These are phyloP conservation scores for Tringa solitaria DNA, from an alignment of 2,113 vertebrate genomes.

Conservation along the genomic window DNA sequence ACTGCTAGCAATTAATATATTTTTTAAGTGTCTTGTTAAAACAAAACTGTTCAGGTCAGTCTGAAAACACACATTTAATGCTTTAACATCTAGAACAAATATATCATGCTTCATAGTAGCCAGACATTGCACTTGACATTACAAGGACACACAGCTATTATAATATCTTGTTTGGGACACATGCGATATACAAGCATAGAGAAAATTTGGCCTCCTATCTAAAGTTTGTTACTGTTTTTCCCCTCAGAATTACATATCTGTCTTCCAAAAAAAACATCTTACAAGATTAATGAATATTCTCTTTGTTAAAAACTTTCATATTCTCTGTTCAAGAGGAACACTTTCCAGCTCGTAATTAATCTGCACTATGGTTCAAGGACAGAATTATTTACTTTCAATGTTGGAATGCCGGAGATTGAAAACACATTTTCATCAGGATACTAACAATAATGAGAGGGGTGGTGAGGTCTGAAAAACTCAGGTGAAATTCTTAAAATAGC, in stretches of 20 bases:
- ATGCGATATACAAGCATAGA: neutral
- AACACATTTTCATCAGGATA: slow-evolving; percentile 21
- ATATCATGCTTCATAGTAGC: neutral
- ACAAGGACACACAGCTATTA: neutral
- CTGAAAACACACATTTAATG: slow-evolving; percentile 11
- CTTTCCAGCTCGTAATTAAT: slow-evolving; percentile 36
- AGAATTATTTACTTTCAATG: slow-evolving; percentile 58
- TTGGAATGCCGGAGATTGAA: neutral
- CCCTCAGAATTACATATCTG: slow-evolving; percentile 11
- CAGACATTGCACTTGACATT: slow-evolving; percentile 29
- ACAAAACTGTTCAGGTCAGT: neutral
- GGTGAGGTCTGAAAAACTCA: slow-evolving; percentile 6
- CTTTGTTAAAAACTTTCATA: slow-evolving; percentile 13
- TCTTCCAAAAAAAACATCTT: slow-evolving; percentile 20
- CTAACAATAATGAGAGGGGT: neutral
- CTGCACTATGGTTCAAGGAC: slow-evolving; percentile 22
- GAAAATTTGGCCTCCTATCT: slow-evolving; percentile 19
- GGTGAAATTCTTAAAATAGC: slow-evolving; percentile 53
- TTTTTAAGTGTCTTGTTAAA: neutral
- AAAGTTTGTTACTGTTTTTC: slow-evolving; percentile 24
- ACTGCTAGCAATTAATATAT: neutral
- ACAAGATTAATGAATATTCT: slow-evolving; percentile 47
- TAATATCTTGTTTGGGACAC: neutral
- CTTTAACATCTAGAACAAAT: neutral
- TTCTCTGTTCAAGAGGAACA: neutral